Base-by-base conservation (phyloP, 2,113 vertebrate species). In the Aptenodytes patagonicus region DNA sequence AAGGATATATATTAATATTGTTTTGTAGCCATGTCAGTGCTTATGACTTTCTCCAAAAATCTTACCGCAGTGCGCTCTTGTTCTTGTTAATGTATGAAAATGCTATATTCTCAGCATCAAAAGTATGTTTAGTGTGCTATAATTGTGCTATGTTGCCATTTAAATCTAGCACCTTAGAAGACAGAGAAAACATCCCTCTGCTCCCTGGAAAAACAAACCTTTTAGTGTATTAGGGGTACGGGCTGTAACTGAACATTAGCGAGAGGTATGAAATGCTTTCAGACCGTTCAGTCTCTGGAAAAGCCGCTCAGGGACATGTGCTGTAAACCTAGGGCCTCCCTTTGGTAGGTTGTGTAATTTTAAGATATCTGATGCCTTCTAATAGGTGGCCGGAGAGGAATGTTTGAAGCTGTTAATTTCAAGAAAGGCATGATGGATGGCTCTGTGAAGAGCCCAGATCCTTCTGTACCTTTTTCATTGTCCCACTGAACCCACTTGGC, bases 331-430 rank as follows among this genome's bases (percentile, higher is more conserved):
- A 55, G 68, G 64, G 40, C 64, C 47, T 86, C 20, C 34, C 80
- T 92, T 75, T 75, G 42, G 52, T 76, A 81, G 32, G 26, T 55
- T 92, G 65, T 0, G 0, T 93, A 83, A 83, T 84, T 87, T 54
- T 61, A 66, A 82, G 93, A 47, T 71, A 78, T 16, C 62, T 65
- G 88, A 92, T 90, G 55, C 83, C 76, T 70, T 83, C 71, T 71
- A 38, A 26, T 79, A 85, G 82, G 61, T 95, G 77, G 81, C 81
- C 0, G 0, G 73, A 87, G 66, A 85, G 58, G 66, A 90, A 72
- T 76, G 69, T 68, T 32, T 64, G 62, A 82, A 90, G 90, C 31
- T 73, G 44, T 80, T 91, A 44, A 54, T 83, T 86, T 95, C 47
- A 40, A 76, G 57, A 32, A 71, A 55, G 32, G 13, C 1, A 1